Base-by-base conservation (phyloP, 2,113 vertebrate genomes). In the Microcebus lehilahytsara region DNA sequence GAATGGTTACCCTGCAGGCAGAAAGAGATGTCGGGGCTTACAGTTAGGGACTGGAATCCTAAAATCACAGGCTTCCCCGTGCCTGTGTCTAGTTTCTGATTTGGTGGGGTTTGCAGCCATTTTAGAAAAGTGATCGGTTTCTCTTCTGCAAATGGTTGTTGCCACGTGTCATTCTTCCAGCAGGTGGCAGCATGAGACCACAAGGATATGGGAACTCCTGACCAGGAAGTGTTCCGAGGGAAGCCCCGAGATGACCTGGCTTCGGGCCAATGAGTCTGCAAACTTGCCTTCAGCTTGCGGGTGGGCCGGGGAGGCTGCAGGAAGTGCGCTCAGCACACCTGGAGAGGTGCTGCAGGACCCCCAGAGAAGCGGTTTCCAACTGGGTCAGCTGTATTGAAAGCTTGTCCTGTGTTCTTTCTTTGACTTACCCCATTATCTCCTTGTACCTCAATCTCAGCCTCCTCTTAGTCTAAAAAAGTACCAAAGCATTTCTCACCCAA, bases 101-200 rank as follows among this genome's bases (percentile, higher is more conserved):
- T 53, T 53, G 37, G 46, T 56, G 27, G 27, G 5, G 17, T n/a
- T 86, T 94, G 90, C 98, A 97, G 98, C 98, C 98, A 98, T 99
- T 98, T 99, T 98, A 92, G 88, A 77, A 92, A 66, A 95, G 30
- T 0, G 5, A 89, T 20, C 0, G 0, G 4, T 34, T 34, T 66
- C n/a, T 22, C 3, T 66, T 16, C 27, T 49, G 93, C n/a, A 97
- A 98, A 97, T 98, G 98, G 98, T 93, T 69, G 96, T 96, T 66
- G 3, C 51, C 13, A 5, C 22, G 2, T 5, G 0, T 6, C 23
- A 4, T 27, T 22, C 9, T 27, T 53, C 97, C 98, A 98, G 93
- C 77, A 98, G 97, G 81, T 97, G 97, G 98, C 98, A 97, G 88
- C 42, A 89, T 22, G 5, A 62, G 67, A 7, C 62, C 40, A 10